Evolutionary conservation across 2,113 vertebrate species (phyloP), one percentile per base, ranked within the genome.

Genomic region (Misgurnus mizolepis): DNA sequence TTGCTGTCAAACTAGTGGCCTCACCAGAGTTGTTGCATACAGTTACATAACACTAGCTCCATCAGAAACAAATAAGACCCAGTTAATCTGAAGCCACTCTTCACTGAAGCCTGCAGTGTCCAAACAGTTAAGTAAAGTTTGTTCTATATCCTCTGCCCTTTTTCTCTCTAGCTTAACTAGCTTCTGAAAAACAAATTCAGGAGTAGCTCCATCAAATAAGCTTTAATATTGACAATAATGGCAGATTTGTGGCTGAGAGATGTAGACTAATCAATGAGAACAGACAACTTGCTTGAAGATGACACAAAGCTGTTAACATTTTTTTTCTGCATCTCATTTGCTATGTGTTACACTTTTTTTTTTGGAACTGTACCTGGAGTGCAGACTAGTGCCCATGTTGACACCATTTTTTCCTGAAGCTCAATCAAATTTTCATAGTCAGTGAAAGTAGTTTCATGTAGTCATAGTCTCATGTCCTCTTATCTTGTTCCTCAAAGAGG

Each of bases 211-310:
- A 47, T 47, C 45, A 2, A 47, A 6, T 47, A 47, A 0, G 45
- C 45, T 6, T 78, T 79, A 53, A 82, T 3, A 8, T 66, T 76
- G 61, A 82, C 18, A 64, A 79, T 84, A 69, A 79, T 79, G 43
- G 69, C 73, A 80, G 72, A 67, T 80, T 76, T 80, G 62, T 78
- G 75, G 53, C 64, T 76, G 22, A 80, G 65, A 78, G 83, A 64
- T 62, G 67, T 65, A 74, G 76, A 58, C 66, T 79, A 34, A 0
- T 85, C 76, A 75, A 79, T 62, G 17, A 78, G 79, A 62, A 81
- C 69, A 64, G 64, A 73, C 15, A n/a, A n/a, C n/a, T n/a, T n/a
- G 76, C n/a, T n/a, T n/a, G n/a, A n/a, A n/a, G n/a, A n/a, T n/a
- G n/a, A n/a, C n/a, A 79, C 78, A 71, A 84, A 64, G 18, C 79